Conservation (phyloP, 1,140 invertebrate species). For the Galendromus occidentalis region DNA sequence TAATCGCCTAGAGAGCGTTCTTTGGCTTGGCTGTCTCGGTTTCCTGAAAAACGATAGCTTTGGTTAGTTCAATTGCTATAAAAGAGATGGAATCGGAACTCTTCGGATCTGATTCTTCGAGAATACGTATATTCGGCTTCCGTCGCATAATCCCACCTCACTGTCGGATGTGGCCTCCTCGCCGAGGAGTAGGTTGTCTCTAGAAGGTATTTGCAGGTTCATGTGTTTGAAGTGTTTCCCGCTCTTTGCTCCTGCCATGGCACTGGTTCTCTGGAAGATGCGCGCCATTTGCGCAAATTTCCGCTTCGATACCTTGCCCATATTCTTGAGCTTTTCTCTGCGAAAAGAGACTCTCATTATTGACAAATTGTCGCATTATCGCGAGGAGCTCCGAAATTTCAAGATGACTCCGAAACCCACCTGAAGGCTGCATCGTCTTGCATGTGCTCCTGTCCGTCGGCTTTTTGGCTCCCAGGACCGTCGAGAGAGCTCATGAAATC, state of each 20-base stretch:
- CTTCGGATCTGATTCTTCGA: background rate
- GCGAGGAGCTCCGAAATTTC: background rate
- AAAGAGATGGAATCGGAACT: background rate
- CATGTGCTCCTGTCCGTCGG: slow-evolving; percentile 11
- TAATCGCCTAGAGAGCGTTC: background rate
- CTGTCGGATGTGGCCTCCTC: background rate
- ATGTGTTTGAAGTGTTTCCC: slow-evolving; percentile 8
- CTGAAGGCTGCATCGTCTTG: slow-evolving; percentile 10
- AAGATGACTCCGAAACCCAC: background rate
- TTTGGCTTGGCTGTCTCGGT: background rate
- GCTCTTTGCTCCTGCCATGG: slow-evolving; percentile 1
- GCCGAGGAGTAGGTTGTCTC: background rate
- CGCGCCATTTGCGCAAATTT: slow-evolving; percentile 58
- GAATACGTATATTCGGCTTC: background rate
- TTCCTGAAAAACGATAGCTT: background rate
- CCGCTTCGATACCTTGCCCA: slow-evolving; percentile 65
- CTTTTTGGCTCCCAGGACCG: slow-evolving; percentile 11
- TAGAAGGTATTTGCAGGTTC: background rate
- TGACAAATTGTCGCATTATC: slow-evolving; percentile 29
- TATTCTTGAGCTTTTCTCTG: slow-evolving; percentile 58
- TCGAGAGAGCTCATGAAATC: slow-evolving; percentile 70
- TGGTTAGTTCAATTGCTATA: background rate
- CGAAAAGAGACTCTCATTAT: slow-evolving; percentile 56
- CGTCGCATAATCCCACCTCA: background rate
- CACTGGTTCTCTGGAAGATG: slow-evolving; percentile 34